A percentile compares a stretch with the other conserved stretches of the same genome.
Evolutionary conservation across 2,888 invertebrate genomes (phyloP).

Genomic region (Cephus sareptanus): DNA sequence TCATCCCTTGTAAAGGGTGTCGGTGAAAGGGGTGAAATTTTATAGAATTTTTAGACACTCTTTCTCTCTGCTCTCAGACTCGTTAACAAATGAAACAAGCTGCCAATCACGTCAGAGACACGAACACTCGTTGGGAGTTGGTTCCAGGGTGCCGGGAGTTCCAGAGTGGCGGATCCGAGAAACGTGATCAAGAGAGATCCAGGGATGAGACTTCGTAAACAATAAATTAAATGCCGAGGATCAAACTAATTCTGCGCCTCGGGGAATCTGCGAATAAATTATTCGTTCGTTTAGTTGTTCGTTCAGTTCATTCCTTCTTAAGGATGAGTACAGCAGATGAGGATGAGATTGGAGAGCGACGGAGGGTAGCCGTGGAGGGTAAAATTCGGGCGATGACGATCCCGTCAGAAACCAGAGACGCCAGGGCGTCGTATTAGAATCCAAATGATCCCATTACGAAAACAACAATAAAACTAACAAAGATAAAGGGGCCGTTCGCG

Average conservation of each 20-base stretch:
- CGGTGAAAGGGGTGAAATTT: background rate
- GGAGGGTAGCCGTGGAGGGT: background rate
- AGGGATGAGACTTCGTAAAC: conserved; percentile 22
- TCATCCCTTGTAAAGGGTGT: background rate
- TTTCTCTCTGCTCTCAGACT: background rate
- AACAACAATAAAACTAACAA: conserved; percentile 57
- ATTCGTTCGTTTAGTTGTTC: conserved; percentile 18
- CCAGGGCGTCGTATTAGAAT: conserved; percentile 48
- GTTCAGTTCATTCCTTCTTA: background rate
- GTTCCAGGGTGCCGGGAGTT: background rate
- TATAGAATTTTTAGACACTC: background rate
- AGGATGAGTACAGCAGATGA: background rate
- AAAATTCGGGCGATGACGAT: conserved; percentile 27
- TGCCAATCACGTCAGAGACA: background rate
- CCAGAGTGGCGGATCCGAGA: conserved; percentile 10
- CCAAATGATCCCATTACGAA: conserved; percentile 52
- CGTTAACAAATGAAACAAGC: background rate
- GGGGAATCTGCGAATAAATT: conserved; percentile 24
- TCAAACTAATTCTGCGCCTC: conserved; percentile 24
- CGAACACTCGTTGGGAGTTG: background rate
- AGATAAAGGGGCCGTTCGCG: conserved; percentile 39
- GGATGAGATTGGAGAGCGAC: conserved; percentile 1
- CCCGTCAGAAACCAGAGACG: conserved; percentile 42
- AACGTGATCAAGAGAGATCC: conserved; percentile 20
- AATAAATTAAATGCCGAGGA: conserved; percentile 24